Base-by-base conservation (phyloP, 2,113 vertebrate genomes). In the Xiphophorus maculatus region DNA sequence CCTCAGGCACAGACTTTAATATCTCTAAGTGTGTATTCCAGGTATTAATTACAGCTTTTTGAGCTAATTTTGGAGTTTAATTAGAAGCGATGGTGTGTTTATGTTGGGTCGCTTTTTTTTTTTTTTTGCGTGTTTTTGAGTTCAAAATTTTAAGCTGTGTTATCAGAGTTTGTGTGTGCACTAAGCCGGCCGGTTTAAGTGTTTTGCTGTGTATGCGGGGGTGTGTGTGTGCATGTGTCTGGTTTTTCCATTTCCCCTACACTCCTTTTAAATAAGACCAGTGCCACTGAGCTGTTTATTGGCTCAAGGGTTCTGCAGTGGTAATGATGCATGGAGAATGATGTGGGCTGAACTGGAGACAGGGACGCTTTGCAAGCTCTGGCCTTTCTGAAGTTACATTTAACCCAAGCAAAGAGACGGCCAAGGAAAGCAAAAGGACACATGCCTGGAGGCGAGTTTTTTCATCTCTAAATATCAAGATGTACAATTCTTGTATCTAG, bases 271-370 rank as follows among this genome's bases (percentile, higher is more conserved):
- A 89, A 90, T 87, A 87, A 85, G 87, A 90, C 86, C 84, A 74
- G 84, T 82, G 78, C 88, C 71, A 80, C 73, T 70, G 85, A 88
- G 88, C 84, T 94, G 92, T 93, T 94, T 94, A 89, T 94, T 94
- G 90, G 90, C 85, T 85, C 87, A 91, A 88, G 84, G 91, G 87
- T 90, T 89, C 90, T 92, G 89, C 86, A 90, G 84, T 8, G 82
- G 90, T 94, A 94, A 94, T 94, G 93, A 94, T 93, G 93, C 93
- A 91, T 94, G 87, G 84, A 91, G 87, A 92, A 94, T 90, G 86
- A 92, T 91, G 83, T 83, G 80, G 83, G 86, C 84, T 88, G 84
- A 79, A 61, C 72, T 77, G 76, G 77, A 85, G 82, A 68, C 77
- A 30, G 73, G 77, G 77, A 84, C 79, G 70, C 85, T 79, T 37